Evolutionary conservation across 2,113 vertebrate species (phyloP).

Genomic region (Tor tambroides): DNA sequence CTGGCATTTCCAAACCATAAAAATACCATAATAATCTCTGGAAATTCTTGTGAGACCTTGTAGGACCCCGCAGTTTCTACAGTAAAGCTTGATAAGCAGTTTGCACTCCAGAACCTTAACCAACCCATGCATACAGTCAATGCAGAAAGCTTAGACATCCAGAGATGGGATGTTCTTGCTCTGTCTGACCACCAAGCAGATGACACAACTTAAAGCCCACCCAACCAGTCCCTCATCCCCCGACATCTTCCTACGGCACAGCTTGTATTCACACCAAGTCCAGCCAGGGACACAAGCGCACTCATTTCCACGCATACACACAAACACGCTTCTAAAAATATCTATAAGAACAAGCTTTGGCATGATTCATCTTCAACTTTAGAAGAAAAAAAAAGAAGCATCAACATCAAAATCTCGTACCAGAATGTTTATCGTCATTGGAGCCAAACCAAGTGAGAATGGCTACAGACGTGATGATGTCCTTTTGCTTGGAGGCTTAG

Average conservation of each 20-base stretch:
- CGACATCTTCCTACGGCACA: not conserved
- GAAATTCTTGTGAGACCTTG: not conserved
- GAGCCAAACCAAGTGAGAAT: conserved; percentile 12
- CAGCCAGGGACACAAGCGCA: conserved; percentile 38
- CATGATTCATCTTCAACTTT: conserved; percentile 49
- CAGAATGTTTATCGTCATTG: conserved; percentile 24
- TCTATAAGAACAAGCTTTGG: conserved; percentile 4
- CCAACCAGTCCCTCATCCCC: not conserved
- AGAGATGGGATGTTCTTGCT: not conserved
- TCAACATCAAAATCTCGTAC: conserved; percentile 13
- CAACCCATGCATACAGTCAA: not conserved
- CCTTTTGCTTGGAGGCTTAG: conserved; percentile 35
- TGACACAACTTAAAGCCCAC: not conserved
- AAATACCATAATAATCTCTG: conserved; percentile 18
- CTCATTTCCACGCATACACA: conserved; percentile 52
- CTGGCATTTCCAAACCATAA: conserved; percentile 1
- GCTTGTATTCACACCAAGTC: conserved; percentile 33
- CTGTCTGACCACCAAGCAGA: not conserved
- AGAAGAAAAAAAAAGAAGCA: conserved; percentile 24
- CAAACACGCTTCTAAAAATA: conserved; percentile 51
- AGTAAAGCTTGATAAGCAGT: not conserved
- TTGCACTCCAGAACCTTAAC: not conserved
- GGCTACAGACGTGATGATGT: conserved; percentile 42
- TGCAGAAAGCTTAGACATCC: not conserved
- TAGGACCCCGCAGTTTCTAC: not conserved